phyloP scores from a whole-genome alignment of 2,113 vertebrate genomes.

The Prunella fulvescens region DNA sequence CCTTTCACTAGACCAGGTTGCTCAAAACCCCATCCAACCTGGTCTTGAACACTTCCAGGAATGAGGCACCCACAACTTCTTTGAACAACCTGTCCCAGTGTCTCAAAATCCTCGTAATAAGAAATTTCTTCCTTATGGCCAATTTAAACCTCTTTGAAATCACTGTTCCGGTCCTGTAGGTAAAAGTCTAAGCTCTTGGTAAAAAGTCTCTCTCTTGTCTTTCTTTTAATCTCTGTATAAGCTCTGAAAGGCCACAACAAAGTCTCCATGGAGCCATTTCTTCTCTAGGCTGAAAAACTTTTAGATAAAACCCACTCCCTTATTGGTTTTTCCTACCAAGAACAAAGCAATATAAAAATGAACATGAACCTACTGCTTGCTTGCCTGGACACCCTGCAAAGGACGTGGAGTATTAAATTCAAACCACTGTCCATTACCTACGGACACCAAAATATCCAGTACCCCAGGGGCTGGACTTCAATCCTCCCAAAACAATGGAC shows the following conservation, averaged over 20 bases:
- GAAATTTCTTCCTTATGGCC: background rate
- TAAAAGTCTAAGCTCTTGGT: background rate
- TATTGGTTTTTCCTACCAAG: background rate
- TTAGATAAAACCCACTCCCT: background rate
- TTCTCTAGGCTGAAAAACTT: background rate
- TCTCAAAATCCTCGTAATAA: background rate
- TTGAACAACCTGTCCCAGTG: background rate
- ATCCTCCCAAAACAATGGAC: background rate
- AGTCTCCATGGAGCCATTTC: background rate
- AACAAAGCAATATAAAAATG: background rate
- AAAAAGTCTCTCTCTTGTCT: background rate
- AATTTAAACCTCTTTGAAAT: background rate
- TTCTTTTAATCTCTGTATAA: background rate
- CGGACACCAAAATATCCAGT: background rate
- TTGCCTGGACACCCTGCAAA: background rate
- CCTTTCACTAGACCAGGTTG: background rate
- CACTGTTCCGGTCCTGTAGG: background rate
- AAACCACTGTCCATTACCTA: background rate
- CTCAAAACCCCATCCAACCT: background rate
- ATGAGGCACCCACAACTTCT: background rate
- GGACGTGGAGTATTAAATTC: background rate
- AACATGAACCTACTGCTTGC: background rate
- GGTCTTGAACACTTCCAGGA: background rate
- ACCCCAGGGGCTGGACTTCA: background rate
- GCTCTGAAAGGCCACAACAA: background rate